A percentile compares a stretch with the other conserved stretches of the same genome.
Conservation (phyloP, 2,113 vertebrate genomes). For the Oreotragus oreotragus region DNA sequence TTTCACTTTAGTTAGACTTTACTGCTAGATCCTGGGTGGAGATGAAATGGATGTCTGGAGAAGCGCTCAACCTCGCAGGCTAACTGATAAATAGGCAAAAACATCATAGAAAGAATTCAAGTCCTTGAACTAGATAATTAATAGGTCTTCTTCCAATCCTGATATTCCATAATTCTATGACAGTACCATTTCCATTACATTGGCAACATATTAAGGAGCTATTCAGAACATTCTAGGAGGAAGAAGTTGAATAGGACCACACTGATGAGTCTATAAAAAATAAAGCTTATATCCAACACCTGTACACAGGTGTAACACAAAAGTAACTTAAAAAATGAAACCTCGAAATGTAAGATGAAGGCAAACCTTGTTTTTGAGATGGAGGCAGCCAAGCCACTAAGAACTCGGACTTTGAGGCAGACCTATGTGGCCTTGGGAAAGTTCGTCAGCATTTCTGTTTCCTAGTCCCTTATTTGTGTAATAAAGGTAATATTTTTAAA, state of each 20-base stretch:
- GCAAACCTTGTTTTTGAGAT: background rate
- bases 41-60: background rate
- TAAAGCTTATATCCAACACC: background rate
- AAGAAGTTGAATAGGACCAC: background rate
- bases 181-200: background rate
- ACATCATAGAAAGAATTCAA: background rate
- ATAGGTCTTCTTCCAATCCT: background rate
- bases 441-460: background rate
- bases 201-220: background rate
- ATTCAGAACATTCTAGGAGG: background rate
- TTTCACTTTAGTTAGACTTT: background rate
- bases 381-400: background rate
- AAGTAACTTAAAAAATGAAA: background rate
- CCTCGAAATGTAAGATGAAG: background rate
- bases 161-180: background rate
- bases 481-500: background rate
- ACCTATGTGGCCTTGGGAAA: background rate
- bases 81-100: conserved; percentile 20
- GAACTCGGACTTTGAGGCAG: background rate
- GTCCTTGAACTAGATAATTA: conserved; percentile 28
- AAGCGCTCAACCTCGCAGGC: background rate
- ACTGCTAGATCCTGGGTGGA: background rate
- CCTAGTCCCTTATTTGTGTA: background rate
- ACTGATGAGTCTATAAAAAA: background rate
- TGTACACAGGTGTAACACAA: background rate